Conservation (phyloP, 1,140 invertebrate genomes). For the Megalonaias nervosa region DNA sequence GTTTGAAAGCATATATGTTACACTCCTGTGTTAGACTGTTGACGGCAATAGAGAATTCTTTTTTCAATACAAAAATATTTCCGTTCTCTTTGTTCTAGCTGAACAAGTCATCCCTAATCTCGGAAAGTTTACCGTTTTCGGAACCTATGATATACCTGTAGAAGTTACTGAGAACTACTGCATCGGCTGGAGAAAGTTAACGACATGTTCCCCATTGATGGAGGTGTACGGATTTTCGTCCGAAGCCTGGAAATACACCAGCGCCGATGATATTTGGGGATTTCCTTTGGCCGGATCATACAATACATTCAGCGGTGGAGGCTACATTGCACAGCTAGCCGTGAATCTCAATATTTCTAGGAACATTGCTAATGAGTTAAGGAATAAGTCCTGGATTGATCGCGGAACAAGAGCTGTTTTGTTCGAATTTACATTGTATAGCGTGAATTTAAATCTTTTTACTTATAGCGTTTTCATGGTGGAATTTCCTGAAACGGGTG, state of each 20-base stretch:
- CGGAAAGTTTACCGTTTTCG: no score
- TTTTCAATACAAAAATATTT: no score
- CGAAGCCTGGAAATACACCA: conserved; percentile 50
- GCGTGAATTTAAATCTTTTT: conserved; percentile 66
- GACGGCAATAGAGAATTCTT: no score
- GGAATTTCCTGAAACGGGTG: conserved; percentile 74
- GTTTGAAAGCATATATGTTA: no score
- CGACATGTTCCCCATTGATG: conserved; percentile 37
- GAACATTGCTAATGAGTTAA: conserved; percentile 62
- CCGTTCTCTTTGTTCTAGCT: no score
- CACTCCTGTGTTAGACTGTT: no score
- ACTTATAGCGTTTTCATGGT: conserved; percentile 48
- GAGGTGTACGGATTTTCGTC: conserved; percentile 37
- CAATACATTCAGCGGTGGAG: conserved; percentile 50
- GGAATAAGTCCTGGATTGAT: conserved; percentile 73
- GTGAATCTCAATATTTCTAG: conserved; percentile 48
- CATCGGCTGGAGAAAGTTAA: conserved; percentile 39
- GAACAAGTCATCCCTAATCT: no score
- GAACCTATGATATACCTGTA: conserved; percentile 22
- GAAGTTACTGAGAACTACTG: conserved; percentile 49
- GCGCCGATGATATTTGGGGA: conserved; percentile 46
- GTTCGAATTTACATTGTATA: conserved; percentile 75
- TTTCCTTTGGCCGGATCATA: conserved; percentile 48
- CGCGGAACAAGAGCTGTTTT: conserved; percentile 73
- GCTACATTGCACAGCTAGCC: conserved; percentile 53